Base-by-base conservation (phyloP, 2,113 vertebrate species). In the Carassius carassius region DNA sequence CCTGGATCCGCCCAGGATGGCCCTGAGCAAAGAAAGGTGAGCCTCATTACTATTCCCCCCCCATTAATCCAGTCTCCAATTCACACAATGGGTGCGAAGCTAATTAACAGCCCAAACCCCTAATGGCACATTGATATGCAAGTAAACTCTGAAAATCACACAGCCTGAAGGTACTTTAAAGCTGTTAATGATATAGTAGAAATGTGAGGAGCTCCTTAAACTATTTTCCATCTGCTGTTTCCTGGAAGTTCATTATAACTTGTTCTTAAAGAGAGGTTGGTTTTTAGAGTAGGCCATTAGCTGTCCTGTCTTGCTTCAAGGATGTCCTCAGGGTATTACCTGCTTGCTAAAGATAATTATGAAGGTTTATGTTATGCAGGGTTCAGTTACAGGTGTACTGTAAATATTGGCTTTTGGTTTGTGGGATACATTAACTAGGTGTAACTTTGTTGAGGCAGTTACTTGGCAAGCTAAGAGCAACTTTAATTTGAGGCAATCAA, bases 1-100 rank as follows among this genome's bases (percentile, higher is more conserved):
- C 94, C 93, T 99, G 56, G 98, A 99, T 90, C 98, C 98, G 12
- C 98, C 98, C 0, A 94, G 96, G 92, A 99, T 99, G 96, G 94
- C 96, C 25, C 94, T 99, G 72, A 97, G 95, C 95, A 99, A 98
- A 1, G 98, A 99, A 93, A 95, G 98, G 98, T 99, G 92, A 88
- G 91, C 35, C 80, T 60, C 13, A 16, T 79, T 83, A 60, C 63
- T 25, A 21, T 37, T 47, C 49, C 25, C 75, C 49, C 14, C 6
- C 41, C 44, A 14, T 62, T 25, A 82, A 72, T 13, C 69, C 62
- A 32, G 54, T 13, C 69, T 62, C 69, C 37, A 79, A 41, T 65
- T 56, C 76, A 73, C 85, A 89, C 73, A 77, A 65, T 77, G 25
- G 25, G 47, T 5, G 4, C 41, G 21, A 19, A 80, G 17, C 76